phyloP scores from a whole-genome alignment of 2,888 invertebrate species.

The Hyles lineata region DNA sequence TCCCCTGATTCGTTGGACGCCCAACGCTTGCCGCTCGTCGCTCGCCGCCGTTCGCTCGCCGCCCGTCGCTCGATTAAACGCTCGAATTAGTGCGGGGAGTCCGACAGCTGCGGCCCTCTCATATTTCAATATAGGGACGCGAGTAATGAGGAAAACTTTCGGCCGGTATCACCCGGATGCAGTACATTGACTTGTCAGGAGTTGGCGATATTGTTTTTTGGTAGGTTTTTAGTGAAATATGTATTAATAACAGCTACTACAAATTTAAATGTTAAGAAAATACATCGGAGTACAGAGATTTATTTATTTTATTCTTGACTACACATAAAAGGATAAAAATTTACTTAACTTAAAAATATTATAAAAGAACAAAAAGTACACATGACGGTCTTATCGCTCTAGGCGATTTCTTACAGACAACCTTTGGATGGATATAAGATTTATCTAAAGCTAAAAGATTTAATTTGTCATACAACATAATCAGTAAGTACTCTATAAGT shows the following conservation, averaged over 20 bases:
- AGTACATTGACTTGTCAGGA: slow-evolving; percentile 29
- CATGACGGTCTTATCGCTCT: too few relatives aligned
- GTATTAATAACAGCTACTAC: background rate
- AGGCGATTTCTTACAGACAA: too few relatives aligned
- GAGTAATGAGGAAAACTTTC: slow-evolving; percentile 35
- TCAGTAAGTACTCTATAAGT: too few relatives aligned
- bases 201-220: background rate
- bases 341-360: too few relatives aligned
- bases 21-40: background rate
- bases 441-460: too few relatives aligned
- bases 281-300: too few relatives aligned
- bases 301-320: too few relatives aligned
- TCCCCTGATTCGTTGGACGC: background rate
- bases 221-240: background rate
- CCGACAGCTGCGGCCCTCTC: slow-evolving; percentile 67
- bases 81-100: slow-evolving; percentile 63
- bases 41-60: background rate
- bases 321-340: too few relatives aligned
- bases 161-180: slow-evolving; percentile 4
- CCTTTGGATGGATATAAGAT: too few relatives aligned
- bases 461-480: too few relatives aligned
- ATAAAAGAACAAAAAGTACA: too few relatives aligned
- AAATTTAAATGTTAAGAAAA: too few relatives aligned
- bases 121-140: slow-evolving; percentile 62
- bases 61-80: slow-evolving; percentile 60